Evolutionary conservation across 2,888 invertebrate species (phyloP), one percentile per base, ranked within the genome.

Genomic region (Eremobia ochroleuca): DNA sequence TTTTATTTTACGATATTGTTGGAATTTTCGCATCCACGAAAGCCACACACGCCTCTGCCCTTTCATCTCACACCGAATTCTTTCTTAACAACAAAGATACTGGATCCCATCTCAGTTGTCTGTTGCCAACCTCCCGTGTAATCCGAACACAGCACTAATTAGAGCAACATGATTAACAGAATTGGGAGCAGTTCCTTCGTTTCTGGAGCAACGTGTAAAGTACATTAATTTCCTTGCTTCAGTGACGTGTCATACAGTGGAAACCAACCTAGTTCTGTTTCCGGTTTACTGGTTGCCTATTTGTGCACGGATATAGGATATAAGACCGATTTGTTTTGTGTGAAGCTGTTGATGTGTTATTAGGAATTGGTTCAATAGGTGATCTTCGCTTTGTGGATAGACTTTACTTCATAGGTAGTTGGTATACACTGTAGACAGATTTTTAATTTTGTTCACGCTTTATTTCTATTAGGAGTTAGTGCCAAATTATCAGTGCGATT

Each of bases 191-290:
- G 83, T 69, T 81, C 82, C 73, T 66, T 34, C 78, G 67, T 73
- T 77, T 81, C 81, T 81, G 80, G 81, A 88, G 82, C 86, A 84
- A 69, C 37, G 52, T 65, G 71, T 76, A 67, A 73, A 87, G 87
- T 90, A 90, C 83, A 89, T 91, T 90, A 90, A 91, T 91, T 91
- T 90, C 89, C 87, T 88, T 79, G 66, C 77, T 75, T 79, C 77
- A 76, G 49, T 87, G 90, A 87, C 68, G 82, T 89, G 59, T 66
- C 62, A 62, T 43, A 62, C 52, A 52, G 81, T 87, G 79, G 89
- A 88, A 91, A 85, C 88, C 89, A 92, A 92, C 92, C 93, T 88
- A 92, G 87, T 91, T 92, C 89, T 78, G 73, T 89, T 90, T 92
- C 93, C 93, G 90, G 87, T 79, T 88, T 67, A 66, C 66, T 85